Conservation (phyloP, 1,140 invertebrate species). For the Brachionus sp. region DNA sequence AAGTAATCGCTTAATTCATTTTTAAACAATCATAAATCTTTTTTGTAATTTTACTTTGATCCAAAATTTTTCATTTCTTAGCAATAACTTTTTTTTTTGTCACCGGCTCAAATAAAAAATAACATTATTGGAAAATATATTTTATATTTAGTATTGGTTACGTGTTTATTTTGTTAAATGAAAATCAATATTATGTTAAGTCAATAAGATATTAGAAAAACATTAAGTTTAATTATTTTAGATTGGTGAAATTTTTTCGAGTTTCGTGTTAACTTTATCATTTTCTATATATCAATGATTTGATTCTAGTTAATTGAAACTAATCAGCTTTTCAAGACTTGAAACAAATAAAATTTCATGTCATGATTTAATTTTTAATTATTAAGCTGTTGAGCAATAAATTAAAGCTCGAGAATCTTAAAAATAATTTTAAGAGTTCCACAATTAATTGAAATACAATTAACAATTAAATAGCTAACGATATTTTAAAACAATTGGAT, state of each 20-base stretch:
- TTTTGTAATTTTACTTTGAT: not conserved
- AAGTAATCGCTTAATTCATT: constrained; percentile 18
- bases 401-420: not conserved
- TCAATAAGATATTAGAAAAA: constrained; percentile 16
- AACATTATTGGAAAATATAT: not conserved
- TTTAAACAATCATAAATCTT: constrained; percentile 1
- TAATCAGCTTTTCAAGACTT: not conserved
- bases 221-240: not conserved
- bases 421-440: not conserved
- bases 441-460: not conserved
- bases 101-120: not conserved
- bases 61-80: not conserved
- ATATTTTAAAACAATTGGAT: not conserved
- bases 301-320: not conserved
- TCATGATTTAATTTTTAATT: not conserved
- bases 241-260: not conserved
- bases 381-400: constrained; percentile 31
- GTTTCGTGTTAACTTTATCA: constrained; percentile 7
- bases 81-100: not conserved
- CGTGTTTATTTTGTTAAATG: constrained; percentile 29
- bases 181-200: constrained; percentile 24
- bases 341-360: not conserved
- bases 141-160: not conserved
- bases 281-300: not conserved
- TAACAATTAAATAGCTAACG: not conserved